Base-by-base conservation (phyloP, 2,113 vertebrate species). In the Microcebus tavaratra region DNA sequence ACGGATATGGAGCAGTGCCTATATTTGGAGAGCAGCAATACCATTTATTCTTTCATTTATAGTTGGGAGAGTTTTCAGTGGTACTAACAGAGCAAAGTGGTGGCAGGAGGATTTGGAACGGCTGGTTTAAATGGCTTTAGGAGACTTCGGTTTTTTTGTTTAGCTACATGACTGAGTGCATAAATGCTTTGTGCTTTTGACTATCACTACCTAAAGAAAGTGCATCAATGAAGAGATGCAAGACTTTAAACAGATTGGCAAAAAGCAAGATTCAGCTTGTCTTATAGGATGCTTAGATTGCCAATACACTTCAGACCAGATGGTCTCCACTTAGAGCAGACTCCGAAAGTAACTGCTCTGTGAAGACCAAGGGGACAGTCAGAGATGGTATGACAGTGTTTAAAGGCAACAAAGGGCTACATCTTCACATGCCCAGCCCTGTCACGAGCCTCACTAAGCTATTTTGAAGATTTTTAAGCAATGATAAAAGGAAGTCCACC, bases 1-100 rank as follows among this genome's bases (percentile, higher is more conserved):
- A 98, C 97, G 98, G 98, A 98, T 98, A 98, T 94, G 78, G 98
- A 99, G 99, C 99, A 98, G 99, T 99, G 99, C 99, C 99, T 99
- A 99, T 99, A 99, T 98, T 99, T 98, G 99, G 99, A 99, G 98
- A 99, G 98, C 99, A 99, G 99, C 99, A 98, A 99, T 99, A 99
- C 99, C 99, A 98, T 99, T 99, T 99, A 97, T 98, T 99, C 99
- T 90, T 98, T 98, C 96, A 97, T 99, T 98, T 98, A 98, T 96
- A 97, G 98, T 98, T 98, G 98, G 98, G 98, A 98, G 97, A 98
- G 97, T 98, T 98, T 98, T 97, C 98, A 98, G 98, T 96, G 98
- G 98, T 98, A 98, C 99, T 98, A 98, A 98, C 98, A 98, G 98
- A 98, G 98, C 98, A 98, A 98, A 98, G 98, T 98, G 98, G 98